Evolutionary conservation across 2,888 invertebrate species (phyloP), one percentile per base, ranked within the genome.

Genomic region (Mellilla xanthometata): DNA sequence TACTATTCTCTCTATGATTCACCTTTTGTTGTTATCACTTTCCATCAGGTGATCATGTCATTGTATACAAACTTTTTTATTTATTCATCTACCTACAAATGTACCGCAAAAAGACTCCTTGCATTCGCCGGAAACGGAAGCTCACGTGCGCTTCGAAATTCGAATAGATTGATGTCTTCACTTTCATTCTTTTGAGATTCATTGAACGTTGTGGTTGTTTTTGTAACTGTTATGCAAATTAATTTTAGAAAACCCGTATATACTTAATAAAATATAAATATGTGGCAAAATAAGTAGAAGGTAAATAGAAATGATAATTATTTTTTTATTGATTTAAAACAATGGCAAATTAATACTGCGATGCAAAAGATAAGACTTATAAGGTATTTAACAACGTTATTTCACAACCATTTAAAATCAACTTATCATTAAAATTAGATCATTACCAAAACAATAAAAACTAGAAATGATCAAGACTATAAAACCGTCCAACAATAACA

Each of bases 91-190:
- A n/a, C n/a, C n/a, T 39, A 48, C 33, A 47, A 39, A 54, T 46
- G 52, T 51, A 56, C 58, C 63, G 65, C 49, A 49, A 54, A 44
- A 38, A 38, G 22, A 24, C 12, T 13, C 22, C 28, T 33, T 38
- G 24, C 32, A 47, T 36, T 41, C 46, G 54, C 57, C 59, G 59
- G 58, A 60, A 60, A 46, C 60, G 66, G 66, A 63, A 63, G 56
- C 62, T 57, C 66, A 62, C 62, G 66, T 56, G 66, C 63, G 60
- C 58, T 45, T 19, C 26, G n/a, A 12, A 34, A 28, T 31, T 50
- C 12, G 33, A 34, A 51, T 46, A 46, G 44, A 48, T 42, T 44
- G 34, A 43, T 42, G 36, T 44, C 44, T 46, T 53, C 39, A 49
- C 52, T 58, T 53, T 55, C 58, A 48, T 40, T 53, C 33, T 1